phyloP scores from a whole-genome alignment of 1,140 invertebrate species.

The Micrasema longulum region DNA sequence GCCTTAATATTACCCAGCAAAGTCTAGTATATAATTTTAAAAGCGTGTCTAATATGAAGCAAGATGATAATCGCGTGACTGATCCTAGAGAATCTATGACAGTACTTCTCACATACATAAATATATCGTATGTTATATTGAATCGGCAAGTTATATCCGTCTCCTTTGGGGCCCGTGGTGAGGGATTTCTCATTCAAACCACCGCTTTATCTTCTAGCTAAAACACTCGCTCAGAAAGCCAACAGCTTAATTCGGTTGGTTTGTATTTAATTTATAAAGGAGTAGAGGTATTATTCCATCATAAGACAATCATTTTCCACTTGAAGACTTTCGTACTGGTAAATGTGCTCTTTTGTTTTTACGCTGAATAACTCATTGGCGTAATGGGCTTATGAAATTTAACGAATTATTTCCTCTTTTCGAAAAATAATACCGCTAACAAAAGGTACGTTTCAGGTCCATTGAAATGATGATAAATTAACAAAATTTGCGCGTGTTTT shows the following conservation, averaged over 20 bases:
- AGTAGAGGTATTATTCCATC: slow-evolving; percentile 16
- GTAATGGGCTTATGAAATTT: slow-evolving; percentile 32
- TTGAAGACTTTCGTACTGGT: slow-evolving; percentile 4
- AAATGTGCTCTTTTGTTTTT: slow-evolving; percentile 28
- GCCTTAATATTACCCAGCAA: no score
- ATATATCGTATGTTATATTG: slow-evolving; percentile 4
- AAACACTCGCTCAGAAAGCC: slow-evolving; percentile 4
- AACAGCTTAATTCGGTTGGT: slow-evolving; percentile 27
- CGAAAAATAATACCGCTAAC: slow-evolving; percentile 27
- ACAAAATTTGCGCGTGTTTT: slow-evolving; percentile 6
- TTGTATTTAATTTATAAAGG: slow-evolving; percentile 32
- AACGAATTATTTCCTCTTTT: slow-evolving; percentile 20
- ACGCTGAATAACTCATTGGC: slow-evolving; percentile 21
- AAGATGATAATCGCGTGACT: not conserved
- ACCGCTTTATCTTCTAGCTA: slow-evolving; percentile 11
- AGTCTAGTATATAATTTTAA: no score
- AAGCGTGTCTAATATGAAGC: no score
- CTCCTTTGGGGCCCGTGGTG: slow-evolving; percentile 1
- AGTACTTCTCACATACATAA: not conserved
- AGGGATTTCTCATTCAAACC: slow-evolving; percentile 16
- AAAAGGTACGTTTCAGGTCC: not conserved
- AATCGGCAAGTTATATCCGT: slow-evolving; percentile 2
- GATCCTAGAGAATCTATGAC: slow-evolving; percentile 2
- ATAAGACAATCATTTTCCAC: slow-evolving; percentile 33
- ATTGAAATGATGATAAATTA: slow-evolving; percentile 14